Conservation (phyloP, 2,888 invertebrate species). For the Aricia artaxerxes region DNA sequence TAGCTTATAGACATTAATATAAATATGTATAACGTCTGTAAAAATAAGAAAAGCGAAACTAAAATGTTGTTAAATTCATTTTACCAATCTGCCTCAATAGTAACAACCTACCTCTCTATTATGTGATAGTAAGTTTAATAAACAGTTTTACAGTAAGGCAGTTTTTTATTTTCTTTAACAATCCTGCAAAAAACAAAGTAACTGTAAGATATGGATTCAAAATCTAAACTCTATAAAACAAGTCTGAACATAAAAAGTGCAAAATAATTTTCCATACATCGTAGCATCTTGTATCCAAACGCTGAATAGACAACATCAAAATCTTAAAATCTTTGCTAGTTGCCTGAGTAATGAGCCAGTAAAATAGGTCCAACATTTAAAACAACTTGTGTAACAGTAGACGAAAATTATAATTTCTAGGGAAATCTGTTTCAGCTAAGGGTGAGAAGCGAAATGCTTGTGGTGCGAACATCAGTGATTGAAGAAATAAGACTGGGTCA, state of each 20-base stretch:
- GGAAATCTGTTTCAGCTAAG: slow-evolving; percentile 54
- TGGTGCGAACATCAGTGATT: slow-evolving; percentile 75
- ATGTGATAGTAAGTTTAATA: background rate
- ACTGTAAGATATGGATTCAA: no score
- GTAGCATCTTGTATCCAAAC: slow-evolving; percentile 5
- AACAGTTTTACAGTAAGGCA: background rate
- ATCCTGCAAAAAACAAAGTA: background rate
- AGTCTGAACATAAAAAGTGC: no score
- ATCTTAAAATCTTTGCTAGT: background rate
- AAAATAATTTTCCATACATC: background rate
- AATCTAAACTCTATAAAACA: no score
- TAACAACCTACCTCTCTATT: background rate
- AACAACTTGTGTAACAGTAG: background rate
- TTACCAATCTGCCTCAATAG: background rate
- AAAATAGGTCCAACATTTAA: background rate
- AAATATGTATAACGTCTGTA: background rate
- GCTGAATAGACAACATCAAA: background rate
- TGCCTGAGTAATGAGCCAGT: no score
- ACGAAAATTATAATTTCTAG: background rate
- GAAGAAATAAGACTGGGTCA: slow-evolving; percentile 62
- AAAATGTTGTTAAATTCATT: background rate
- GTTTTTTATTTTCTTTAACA: background rate
- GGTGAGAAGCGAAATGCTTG: slow-evolving; percentile 59
- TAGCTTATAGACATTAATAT: background rate
- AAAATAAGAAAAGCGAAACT: background rate